Evolutionary conservation across 2,888 invertebrate genomes (phyloP).

Genomic region (Xylota sylvarum): DNA sequence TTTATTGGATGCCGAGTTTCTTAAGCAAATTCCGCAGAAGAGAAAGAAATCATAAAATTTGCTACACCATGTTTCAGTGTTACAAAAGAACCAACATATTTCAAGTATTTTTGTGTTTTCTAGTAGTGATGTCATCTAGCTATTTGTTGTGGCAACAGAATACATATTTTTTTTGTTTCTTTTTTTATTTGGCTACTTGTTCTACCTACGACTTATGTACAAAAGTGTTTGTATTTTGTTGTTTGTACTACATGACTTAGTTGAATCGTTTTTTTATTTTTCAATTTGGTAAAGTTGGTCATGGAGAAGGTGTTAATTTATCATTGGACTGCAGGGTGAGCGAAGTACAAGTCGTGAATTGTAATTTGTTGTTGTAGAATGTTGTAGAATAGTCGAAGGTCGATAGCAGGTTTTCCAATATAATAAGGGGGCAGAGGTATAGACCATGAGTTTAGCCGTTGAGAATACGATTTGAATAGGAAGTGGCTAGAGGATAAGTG

Average conservation of each 20-base stretch:
- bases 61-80: not conserved
- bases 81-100: not conserved
- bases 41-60: not conserved
- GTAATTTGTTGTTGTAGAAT: conserved; percentile 9
- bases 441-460: conserved; percentile 5
- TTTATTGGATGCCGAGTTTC: not conserved
- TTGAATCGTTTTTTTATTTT: not conserved
- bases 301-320: conserved; percentile 60
- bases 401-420: not conserved
- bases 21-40: conserved; percentile 15
- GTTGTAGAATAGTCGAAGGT: not conserved
- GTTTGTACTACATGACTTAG: not conserved
- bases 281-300: conserved; percentile 51
- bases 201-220: conserved; percentile 41
- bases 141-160: conserved; percentile 38
- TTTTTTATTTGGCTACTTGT: conserved; percentile 27
- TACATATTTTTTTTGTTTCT: not conserved
- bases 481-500: not conserved
- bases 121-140: conserved; percentile 62
- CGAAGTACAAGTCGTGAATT: conserved; percentile 28
- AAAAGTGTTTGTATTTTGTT: not conserved
- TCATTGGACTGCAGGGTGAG: conserved; percentile 16
- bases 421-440: not conserved
- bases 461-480: not conserved
- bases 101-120: conserved; percentile 24